phyloP scores from a whole-genome alignment of 2,888 invertebrate species.

The Torymus auratus region DNA sequence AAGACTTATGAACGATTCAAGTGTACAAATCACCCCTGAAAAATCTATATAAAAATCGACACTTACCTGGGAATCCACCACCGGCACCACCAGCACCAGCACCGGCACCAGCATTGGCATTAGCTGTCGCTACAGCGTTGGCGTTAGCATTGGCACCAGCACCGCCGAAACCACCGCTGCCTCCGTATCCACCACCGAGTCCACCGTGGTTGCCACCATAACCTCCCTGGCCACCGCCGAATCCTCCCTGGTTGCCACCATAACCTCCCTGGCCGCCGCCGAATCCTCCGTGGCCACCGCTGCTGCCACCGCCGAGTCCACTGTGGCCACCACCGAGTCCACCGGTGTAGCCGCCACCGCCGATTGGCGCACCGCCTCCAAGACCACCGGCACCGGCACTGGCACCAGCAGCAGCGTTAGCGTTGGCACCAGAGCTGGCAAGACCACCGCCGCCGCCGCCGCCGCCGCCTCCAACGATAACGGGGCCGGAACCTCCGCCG shows the following conservation, averaged over 20 bases:
- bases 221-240: neutral
- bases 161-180: neutral
- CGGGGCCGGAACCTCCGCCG: slow-evolving; percentile 24
- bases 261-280: neutral
- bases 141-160: slow-evolving; percentile 23
- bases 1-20: too few species aligned
- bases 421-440: slow-evolving; percentile 33
- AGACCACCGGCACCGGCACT: neutral
- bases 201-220: slow-evolving; percentile 17
- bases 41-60: neutral
- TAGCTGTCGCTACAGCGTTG: slow-evolving; percentile 34
- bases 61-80: slow-evolving; percentile 21
- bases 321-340: slow-evolving; percentile 46
- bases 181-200: neutral
- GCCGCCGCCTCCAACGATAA: neutral
- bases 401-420: slow-evolving; percentile 15
- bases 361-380: slow-evolving; percentile 32
- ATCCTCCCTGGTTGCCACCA: neutral
- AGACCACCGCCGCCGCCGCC: slow-evolving; percentile 6
- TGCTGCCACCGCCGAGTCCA: neutral
- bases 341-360: slow-evolving; percentile 37
- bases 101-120: slow-evolving; percentile 46
- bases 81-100: slow-evolving; percentile 52
- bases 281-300: slow-evolving; percentile 1
- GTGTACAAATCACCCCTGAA: neutral